A percentile compares a stretch with the other conserved stretches of the same genome.
These are phyloP conservation scores for Spodoptera exigua DNA, from an alignment of 2,888 invertebrate genomes.

Conservation along the genomic window DNA sequence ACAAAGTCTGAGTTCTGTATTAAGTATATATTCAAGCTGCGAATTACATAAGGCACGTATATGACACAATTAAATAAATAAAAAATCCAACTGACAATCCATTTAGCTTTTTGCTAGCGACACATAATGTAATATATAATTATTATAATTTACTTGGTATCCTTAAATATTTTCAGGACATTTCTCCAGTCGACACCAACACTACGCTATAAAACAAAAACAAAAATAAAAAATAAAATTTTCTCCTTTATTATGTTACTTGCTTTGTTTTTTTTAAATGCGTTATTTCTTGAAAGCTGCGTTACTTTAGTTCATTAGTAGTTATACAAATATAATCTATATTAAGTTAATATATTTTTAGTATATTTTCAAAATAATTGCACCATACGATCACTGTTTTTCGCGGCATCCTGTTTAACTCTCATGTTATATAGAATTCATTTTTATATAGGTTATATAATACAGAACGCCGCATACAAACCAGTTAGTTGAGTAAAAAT, in stretches of 20 bases:
- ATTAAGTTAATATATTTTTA: conserved; percentile 55
- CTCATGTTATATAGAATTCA: background rate
- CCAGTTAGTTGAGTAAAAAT: conserved; percentile 43
- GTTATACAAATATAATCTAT: conserved; percentile 37
- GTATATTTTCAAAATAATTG: conserved; percentile 66
- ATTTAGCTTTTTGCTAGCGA: background rate
- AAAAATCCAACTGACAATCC: conserved; percentile 26
- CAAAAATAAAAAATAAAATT: conserved; percentile 33
- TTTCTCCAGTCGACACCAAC: conserved; percentile 55
- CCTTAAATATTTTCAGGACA: conserved; percentile 49
- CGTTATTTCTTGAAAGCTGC: conserved; percentile 48
- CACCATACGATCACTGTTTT: conserved; percentile 67
- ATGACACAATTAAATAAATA: conserved; percentile 22
- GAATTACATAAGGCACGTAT: conserved; percentile 60
- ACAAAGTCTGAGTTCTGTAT: conserved; percentile 34
- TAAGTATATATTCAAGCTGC: conserved; percentile 48
- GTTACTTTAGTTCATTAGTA: conserved; percentile 46
- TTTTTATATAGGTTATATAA: conserved; percentile 28
- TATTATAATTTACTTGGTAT: conserved; percentile 4
- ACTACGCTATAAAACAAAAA: conserved; percentile 55
- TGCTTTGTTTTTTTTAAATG: conserved; percentile 39
- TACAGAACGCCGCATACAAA: conserved; percentile 32
- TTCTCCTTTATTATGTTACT: conserved; percentile 21
- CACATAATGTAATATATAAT: conserved; percentile 13
- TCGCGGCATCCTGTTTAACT: conserved; percentile 36